Base-by-base conservation (phyloP, 2,797 vertebrate species). In the Cuniculus paca region DNA sequence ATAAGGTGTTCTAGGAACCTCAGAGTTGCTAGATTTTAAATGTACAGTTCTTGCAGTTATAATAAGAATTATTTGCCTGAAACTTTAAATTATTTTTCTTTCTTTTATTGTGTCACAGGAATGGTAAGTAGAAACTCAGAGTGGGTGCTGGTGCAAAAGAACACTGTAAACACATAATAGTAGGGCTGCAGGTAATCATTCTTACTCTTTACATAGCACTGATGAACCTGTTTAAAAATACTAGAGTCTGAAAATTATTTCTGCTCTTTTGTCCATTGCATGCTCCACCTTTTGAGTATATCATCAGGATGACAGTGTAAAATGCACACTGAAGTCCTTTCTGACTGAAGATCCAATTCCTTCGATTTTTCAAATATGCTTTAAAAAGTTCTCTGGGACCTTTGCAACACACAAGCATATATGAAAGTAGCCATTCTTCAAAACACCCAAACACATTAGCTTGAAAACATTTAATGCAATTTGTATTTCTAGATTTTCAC, bases 201-300 rank as follows among this genome's bases (percentile, higher is more conserved):
- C 5, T 70, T 72, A 82, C 68, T 91, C 28, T 72, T 68, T 54
- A 60, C 0, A 17, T 61, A 7, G 48, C 86, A 78, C 48, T 58
- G 36, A 1, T 74, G 26, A 80, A 60, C 52, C 87, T 48, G 84
- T 61, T 87, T 79, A 84, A 94, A 91, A 88, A 48, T 85, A 63
- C 48, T 75, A 85, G 58, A 17, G 24, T 91, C 58, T 91, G 22
- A 83, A 91, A 82, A 61, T 91, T 83, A 20, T 68, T n/a, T 20
- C 39, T 65, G 10, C 5, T 74, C 5, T 52, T 92, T 85, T 90
- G 42, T 77, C 19, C 58, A 72, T 58, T 60, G 50, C 13, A 20
- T 65, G 6, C 34, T 63, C 2, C 31, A 63, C 11, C 39, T 68
- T 48, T 85, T 74, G 45, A 95, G 31, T 65, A 45, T 52, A 52